Evolutionary conservation across 1,140 invertebrate species (phyloP), one percentile per base, ranked within the genome.

Genomic region (Muscidifurax raptorellus): DNA sequence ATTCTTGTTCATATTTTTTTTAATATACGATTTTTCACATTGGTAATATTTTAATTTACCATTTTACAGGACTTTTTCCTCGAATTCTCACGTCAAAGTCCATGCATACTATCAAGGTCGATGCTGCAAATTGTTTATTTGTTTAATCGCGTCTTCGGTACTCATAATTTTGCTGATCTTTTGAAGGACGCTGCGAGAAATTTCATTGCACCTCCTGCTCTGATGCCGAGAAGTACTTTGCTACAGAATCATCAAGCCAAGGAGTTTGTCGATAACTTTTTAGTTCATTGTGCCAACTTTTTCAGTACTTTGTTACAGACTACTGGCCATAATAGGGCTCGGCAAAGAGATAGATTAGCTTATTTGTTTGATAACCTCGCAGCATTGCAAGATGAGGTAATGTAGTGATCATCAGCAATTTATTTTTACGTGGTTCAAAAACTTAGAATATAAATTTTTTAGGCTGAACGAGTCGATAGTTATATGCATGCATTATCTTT

Each of bases 21-120:
- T 64, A 44, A 52, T 27, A 77, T 64, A 79, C 18, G 0, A 64
- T 64, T 69, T 36, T 30, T 75, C 2, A 81, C n/a, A 74, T 77
- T 32, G 0, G 15, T 74, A 22, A 36, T 30, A 4, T 40, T 66
- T 76, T 78, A 72, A 77, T 82, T 64, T 77, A 47, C 22, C 85
- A 59, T 47, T 59, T 88, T 94, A 95, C 71, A 98, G 97, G 98
- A 99, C 91, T 98, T 99, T 90, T 98, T 99, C 91, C 96, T 97
- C 90, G 97, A 99, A 90, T 99, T 99, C 89, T 95, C 95, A 40
- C 96, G 97, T 89, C 95, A 94, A 52, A 95, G 96, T 82, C 97
- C 98, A 0, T 99, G 98, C 93, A 97, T 99, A 83, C 94, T 99
- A n/a, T 98, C 98, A 1, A 94, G 98, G 86, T 99, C 98, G 40